Base-by-base conservation (phyloP, 2,797 vertebrate species). In the Meriones psammophilus region DNA sequence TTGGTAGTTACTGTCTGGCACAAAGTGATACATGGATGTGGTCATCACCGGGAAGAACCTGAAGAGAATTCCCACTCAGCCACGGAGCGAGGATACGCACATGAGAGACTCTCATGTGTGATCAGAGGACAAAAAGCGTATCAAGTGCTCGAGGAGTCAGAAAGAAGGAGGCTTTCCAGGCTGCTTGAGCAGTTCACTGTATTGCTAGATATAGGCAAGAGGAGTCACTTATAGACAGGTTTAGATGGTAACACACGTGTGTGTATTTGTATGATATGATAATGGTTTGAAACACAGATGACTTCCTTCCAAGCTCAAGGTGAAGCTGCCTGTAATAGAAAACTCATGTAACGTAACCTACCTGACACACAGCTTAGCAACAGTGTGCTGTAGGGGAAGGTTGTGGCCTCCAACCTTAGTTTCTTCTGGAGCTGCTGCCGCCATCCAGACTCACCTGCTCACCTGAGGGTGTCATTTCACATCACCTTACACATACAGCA, bases 1-100 rank as follows among this genome's bases (percentile, higher is more conserved):
- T 50, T 71, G 54, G 85, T 93, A 60, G 15, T 84, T 60, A 60
- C n/a, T 94, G 28, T 93, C 14, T 86, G 80, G 30, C n/a, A 89
- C 2, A 9, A 81, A 87, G 73, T 66, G 22, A 42, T 66, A 3
- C n/a, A 10, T 33, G 85, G 85, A 58, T 73, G 39, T 58, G 22
- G 54, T 24, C 30, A 66, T 46, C 81, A 64, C 62, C 50, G 7
- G 30, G 50, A 76, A 90, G 79, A 77, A n/a, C 60, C 26, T 13
- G 56, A 33, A 12, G 88, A 58, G 15, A 30, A 42, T 62, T 76
- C 18, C 42, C 14, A 22, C 36, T 64, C 84, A 73, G 50, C 22
- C 5, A 9, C 1, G 3, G 56, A n/a, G 13, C 26, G 77, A 90
- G 62, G 24, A 39, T 26, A 18, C 3, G 5, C 15, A 0, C 15